Evolutionary conservation across 2,113 vertebrate genomes (phyloP).

Genomic region (Rostratula benghalensis): DNA sequence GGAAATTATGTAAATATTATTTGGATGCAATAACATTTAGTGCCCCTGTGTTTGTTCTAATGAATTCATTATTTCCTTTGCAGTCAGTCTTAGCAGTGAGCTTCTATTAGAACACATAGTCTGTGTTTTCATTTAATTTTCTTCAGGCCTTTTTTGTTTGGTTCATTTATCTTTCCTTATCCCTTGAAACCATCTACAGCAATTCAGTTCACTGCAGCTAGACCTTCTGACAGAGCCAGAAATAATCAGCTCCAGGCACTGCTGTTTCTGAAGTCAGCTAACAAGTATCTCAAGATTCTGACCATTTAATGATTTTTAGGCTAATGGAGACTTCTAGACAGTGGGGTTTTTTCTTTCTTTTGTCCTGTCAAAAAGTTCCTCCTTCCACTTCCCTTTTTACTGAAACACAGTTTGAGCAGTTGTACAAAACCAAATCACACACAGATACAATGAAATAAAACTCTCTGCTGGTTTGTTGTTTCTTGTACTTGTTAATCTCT

Average conservation of each 20-base stretch:
- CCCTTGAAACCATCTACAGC: slow-evolving; percentile 44
- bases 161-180: slow-evolving; percentile 70
- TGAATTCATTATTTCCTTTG: slow-evolving; percentile 8
- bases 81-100: neutral
- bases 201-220: slow-evolving; percentile 40
- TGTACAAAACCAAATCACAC: neutral
- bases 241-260: neutral
- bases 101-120: slow-evolving; percentile 32
- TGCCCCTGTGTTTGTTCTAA: neutral
- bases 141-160: slow-evolving; percentile 57
- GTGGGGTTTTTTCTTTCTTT: neutral
- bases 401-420: neutral
- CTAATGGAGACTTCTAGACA: neutral
- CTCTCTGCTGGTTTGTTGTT: neutral
- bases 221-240: slow-evolving; percentile 22
- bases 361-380: neutral
- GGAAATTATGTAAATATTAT: slow-evolving; percentile 17
- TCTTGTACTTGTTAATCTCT: neutral
- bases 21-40: neutral
- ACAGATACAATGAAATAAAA: neutral
- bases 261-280: neutral
- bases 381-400: neutral
- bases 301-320: neutral
- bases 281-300: neutral
- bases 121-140: slow-evolving; percentile 73